phyloP scores from a whole-genome alignment of 2,113 vertebrate species.

The pig (Sus scrofa) region T2T-Sscrofa CM000814.6:142671001-142671500 shows the following conservation, averaged over 20 bases:
- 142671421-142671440: too few relatives aligned
- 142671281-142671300: rapidly evolving
- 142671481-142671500: too few relatives aligned
- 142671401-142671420: not conserved
- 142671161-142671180: not conserved
- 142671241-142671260: too few relatives aligned
- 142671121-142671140: rapidly evolving
- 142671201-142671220: rapidly evolving
- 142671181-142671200: too few relatives aligned
- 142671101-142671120: rapidly evolving
- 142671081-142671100: rapidly evolving
- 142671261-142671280: not conserved
- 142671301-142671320: rapidly evolving
- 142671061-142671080: not conserved
- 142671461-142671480: not conserved
- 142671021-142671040: not conserved
- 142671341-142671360: not conserved
- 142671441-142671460: not conserved
- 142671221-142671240: rapidly evolving
- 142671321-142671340: rapidly evolving
- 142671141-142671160: not conserved
- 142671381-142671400: rapidly evolving
- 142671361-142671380: not conserved
- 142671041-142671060: not conserved
- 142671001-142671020: not conserved